Evolutionary conservation across 2,888 invertebrate species (phyloP).

Genomic region (Phyllotreta striolata): DNA sequence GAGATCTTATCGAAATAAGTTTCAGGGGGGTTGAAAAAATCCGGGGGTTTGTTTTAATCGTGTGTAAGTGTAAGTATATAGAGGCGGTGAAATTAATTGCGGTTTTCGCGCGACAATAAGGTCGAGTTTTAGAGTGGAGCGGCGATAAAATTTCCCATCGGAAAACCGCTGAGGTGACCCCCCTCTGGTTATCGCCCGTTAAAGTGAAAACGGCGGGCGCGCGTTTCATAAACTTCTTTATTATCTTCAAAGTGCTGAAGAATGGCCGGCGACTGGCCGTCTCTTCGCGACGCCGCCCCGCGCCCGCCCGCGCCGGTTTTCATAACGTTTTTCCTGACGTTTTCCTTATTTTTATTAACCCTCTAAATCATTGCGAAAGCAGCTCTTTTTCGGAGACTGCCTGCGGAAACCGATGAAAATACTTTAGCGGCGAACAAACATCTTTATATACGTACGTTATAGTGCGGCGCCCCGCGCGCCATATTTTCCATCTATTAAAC

Average conservation of each 20-base stretch:
- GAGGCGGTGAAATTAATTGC: too few species aligned
- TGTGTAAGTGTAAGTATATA: too few species aligned
- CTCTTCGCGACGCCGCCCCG: background rate
- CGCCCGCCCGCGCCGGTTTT: slow-evolving; percentile 26
- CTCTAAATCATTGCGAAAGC: slow-evolving; percentile 40
- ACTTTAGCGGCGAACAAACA: slow-evolving; percentile 34
- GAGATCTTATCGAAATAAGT: background rate
- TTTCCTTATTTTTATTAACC: slow-evolving; percentile 39
- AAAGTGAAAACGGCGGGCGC: slow-evolving; percentile 19
- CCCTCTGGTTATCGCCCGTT: slow-evolving; percentile 10
- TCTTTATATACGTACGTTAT: slow-evolving; percentile 33
- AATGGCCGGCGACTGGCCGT: background rate
- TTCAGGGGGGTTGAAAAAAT: too few species aligned
- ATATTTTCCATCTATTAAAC: background rate
- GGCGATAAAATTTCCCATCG: background rate
- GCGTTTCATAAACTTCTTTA: slow-evolving; percentile 26
- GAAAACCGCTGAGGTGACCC: slow-evolving; percentile 15
- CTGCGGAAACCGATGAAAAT: slow-evolving; percentile 37
- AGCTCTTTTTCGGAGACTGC: slow-evolving; percentile 31
- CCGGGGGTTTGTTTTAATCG: too few species aligned
- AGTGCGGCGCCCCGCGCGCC: slow-evolving; percentile 4
- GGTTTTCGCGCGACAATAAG: too few species aligned
- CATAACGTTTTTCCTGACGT: slow-evolving; percentile 38
- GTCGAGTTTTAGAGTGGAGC: too few species aligned
- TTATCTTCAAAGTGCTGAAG: slow-evolving; percentile 18